phyloP scores from a whole-genome alignment of 1,140 invertebrate genomes.

The Diorhabda elongata region DNA sequence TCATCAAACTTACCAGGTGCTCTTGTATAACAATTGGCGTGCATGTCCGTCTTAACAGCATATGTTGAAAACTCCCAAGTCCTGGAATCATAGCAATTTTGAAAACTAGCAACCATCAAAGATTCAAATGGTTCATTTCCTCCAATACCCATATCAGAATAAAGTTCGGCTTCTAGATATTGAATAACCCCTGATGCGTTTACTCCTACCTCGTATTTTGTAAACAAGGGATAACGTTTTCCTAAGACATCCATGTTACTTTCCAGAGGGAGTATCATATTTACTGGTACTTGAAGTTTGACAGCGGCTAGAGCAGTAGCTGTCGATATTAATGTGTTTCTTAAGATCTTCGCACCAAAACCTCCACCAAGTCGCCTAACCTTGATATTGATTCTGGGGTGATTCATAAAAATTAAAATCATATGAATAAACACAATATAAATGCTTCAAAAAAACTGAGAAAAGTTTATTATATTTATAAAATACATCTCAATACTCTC shows the following conservation, averaged over 20 bases:
- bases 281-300: constrained; percentile 54
- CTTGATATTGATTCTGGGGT: constrained; percentile 50
- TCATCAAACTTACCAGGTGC: constrained; percentile 24
- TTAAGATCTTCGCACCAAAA: constrained; percentile 62
- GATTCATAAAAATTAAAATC: no score
- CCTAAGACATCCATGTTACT: constrained; percentile 58
- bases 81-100: constrained; percentile 23
- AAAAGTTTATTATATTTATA: no score
- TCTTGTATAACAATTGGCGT: constrained; percentile 23
- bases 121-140: constrained; percentile 24
- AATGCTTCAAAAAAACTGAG: no score
- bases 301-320: constrained; percentile 57
- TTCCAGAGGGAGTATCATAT: constrained; percentile 58
- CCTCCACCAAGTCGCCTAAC: constrained; percentile 65
- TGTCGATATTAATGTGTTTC: constrained; percentile 48
- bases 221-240: constrained; percentile 55
- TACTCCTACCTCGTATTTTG: constrained; percentile 65
- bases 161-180: constrained; percentile 52
- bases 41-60: constrained; percentile 25
- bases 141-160: constrained; percentile 24
- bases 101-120: constrained; percentile 13
- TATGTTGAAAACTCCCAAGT: constrained; percentile 24
- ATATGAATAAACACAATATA: no score
- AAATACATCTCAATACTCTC: no score
- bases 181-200: constrained; percentile 65